phyloP scores from a whole-genome alignment of 2,888 invertebrate species.

The Trichopoda pennipes region DNA sequence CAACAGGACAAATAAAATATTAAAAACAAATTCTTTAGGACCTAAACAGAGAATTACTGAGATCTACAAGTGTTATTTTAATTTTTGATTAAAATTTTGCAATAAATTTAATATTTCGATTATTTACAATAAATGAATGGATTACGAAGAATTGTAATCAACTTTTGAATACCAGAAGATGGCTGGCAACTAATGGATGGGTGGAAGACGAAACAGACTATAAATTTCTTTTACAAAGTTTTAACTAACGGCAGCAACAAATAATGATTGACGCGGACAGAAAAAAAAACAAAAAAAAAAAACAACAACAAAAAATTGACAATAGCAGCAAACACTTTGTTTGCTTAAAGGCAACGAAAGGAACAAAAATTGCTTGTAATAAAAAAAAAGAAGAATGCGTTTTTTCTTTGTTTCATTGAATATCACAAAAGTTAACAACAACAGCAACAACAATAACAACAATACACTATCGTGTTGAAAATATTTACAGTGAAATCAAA shows the following conservation, averaged over 20 bases:
- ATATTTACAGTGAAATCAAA: constrained; percentile 20
- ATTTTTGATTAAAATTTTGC: too few relatives aligned
- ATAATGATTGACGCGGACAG: constrained; percentile 45
- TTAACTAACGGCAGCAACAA: constrained; percentile 43
- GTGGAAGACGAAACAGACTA: constrained; percentile 15
- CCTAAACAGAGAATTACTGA: too few relatives aligned
- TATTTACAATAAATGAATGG: constrained; percentile 45
- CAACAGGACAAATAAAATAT: too few relatives aligned
- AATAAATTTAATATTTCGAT: constrained; percentile 1
- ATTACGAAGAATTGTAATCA: constrained; percentile 58
- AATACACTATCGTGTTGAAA: constrained; percentile 53
- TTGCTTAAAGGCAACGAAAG: constrained; percentile 4
- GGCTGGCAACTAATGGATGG: background rate
- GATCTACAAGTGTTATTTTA: too few relatives aligned
- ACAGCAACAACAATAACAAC: too few relatives aligned
- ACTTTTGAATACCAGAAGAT: constrained; percentile 58
- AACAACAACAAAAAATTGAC: constrained; percentile 16
- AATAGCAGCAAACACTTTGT: constrained; percentile 35
- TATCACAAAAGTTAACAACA: constrained; percentile 44
- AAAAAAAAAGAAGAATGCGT: background rate
- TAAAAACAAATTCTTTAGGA: too few relatives aligned
- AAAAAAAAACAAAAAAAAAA: too few relatives aligned
- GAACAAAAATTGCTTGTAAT: background rate
- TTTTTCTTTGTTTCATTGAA: background rate
- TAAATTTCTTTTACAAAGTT: constrained; percentile 35